These are phyloP conservation scores for Laspeyria flexula DNA, from an alignment of 2,888 invertebrate species.

Conservation along the genomic window DNA sequence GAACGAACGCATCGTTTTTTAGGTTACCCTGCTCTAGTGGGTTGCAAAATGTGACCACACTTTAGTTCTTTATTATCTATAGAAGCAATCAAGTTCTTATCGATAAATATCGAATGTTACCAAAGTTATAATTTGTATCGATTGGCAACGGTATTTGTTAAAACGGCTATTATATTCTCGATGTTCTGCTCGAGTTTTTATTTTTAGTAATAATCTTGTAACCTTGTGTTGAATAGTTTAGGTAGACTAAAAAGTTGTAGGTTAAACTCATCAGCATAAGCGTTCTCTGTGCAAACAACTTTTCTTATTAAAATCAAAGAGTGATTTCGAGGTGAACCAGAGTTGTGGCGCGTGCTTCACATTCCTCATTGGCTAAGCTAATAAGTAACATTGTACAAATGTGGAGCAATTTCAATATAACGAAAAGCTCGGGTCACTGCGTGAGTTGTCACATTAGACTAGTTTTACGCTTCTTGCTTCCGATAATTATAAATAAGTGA, in stretches of 20 bases:
- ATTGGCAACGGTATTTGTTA: constrained; percentile 6
- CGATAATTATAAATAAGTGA: constrained; percentile 27
- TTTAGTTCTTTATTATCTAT: constrained; percentile 10
- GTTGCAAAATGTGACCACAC: constrained; percentile 27
- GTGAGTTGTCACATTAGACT: constrained; percentile 25
- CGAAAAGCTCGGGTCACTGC: constrained; percentile 35
- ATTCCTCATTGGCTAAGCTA: constrained; percentile 47
- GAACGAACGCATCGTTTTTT: constrained; percentile 38
- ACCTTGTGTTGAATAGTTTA: constrained; percentile 35
- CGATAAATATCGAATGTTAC: constrained; percentile 22
- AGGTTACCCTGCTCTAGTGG: constrained; percentile 38
- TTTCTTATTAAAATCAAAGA: constrained; percentile 64
- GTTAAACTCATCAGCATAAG: constrained; percentile 55
- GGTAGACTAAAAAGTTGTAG: constrained; percentile 33
- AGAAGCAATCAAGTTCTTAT: constrained; percentile 17
- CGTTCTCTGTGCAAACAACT: constrained; percentile 54
- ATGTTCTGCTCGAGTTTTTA: neutral
- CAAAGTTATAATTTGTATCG: constrained; percentile 7
- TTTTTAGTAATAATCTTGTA: constrained; percentile 2
- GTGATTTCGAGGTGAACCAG: constrained; percentile 67
- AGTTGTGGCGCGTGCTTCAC: constrained; percentile 47
- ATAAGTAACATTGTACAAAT: constrained; percentile 30
- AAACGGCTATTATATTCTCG: neutral
- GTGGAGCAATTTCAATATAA: constrained; percentile 34
- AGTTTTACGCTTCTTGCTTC: constrained; percentile 38